A percentile compares a stretch with the other conserved stretches of the same genome.
Evolutionary conservation across 2,113 vertebrate genomes (phyloP).

Genomic region (Chiloscyllium plagiosum): DNA sequence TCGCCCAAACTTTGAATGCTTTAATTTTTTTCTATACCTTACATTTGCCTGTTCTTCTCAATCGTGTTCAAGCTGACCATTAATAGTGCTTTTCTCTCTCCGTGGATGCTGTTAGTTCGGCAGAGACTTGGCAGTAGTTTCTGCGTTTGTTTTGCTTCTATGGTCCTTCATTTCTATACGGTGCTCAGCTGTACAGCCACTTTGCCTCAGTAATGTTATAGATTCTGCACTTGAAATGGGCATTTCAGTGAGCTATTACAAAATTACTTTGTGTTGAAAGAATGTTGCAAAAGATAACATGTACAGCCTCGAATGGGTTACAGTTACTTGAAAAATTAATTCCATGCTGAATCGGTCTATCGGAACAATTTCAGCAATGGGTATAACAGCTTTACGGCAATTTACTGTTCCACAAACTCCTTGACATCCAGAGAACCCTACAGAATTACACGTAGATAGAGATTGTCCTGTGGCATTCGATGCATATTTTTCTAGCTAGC

Average conservation of each 20-base stretch:
- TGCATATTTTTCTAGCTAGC: too few species aligned
- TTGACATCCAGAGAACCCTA: not conserved
- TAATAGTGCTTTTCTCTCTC: not conserved
- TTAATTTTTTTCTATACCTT: not conserved
- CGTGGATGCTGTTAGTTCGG: not conserved
- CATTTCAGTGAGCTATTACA: too few species aligned
- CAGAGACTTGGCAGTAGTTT: not conserved
- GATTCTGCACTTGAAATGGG: too few species aligned
- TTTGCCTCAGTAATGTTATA: too few species aligned
- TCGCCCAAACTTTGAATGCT: not conserved
- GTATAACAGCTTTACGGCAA: not conserved
- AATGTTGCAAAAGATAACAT: not conserved
- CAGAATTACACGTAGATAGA: not conserved
- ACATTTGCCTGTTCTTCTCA: not conserved
- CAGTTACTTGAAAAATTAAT: not conserved
- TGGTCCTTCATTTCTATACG: too few species aligned
- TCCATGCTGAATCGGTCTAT: not conserved
- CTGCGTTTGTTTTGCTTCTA: not conserved
- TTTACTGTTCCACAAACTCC: not conserved
- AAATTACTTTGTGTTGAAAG: too few species aligned
- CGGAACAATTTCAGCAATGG: not conserved
- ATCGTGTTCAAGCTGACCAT: not conserved
- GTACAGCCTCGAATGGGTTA: not conserved
- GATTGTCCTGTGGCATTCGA: too few species aligned
- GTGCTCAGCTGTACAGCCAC: too few species aligned